Evolutionary conservation across 2,113 vertebrate genomes (phyloP).

Genomic region (Rhabdornis inornatus): DNA sequence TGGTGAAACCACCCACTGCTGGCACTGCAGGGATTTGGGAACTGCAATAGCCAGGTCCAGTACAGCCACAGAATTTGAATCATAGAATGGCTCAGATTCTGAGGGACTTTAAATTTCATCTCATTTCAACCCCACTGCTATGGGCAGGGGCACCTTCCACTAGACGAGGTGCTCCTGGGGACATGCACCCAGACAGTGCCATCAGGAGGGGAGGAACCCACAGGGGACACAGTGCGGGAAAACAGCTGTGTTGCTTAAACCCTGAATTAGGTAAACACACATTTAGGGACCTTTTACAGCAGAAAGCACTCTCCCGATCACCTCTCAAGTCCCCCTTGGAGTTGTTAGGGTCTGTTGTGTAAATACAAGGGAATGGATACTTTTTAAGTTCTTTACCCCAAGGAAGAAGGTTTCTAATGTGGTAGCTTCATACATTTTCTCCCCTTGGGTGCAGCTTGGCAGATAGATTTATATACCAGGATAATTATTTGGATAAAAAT

Average conservation of each 20-base stretch:
- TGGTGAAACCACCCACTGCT: neutral
- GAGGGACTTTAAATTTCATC: neutral
- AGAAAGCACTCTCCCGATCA: slow-evolving; percentile 60
- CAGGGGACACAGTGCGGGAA: neutral
- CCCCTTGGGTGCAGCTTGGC: slow-evolving; percentile 4
- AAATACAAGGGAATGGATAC: slow-evolving; percentile 40
- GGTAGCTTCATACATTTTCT: neutral
- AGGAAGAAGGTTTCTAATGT: slow-evolving; percentile 35
- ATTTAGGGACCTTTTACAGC: slow-evolving; percentile 69
- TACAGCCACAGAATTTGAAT: too few relatives aligned
- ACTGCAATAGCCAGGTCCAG: neutral
- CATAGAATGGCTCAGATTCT: neutral
- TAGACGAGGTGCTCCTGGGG: accelerated
- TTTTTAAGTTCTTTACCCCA: slow-evolving; percentile 35
- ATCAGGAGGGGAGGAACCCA: accelerated
- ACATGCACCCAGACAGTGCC: neutral
- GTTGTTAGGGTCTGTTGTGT: slow-evolving; percentile 56
- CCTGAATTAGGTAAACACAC: slow-evolving; percentile 57
- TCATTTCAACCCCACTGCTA: accelerated
- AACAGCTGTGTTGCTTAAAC: neutral
- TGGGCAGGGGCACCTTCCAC: neutral
- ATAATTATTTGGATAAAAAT: neutral
- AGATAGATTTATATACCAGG: slow-evolving; percentile 14
- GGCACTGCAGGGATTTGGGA: neutral
- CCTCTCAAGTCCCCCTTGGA: slow-evolving; percentile 54